A percentile compares a stretch with the other conserved stretches of the same genome.
phyloP scores from a whole-genome alignment of 2,797 vertebrate species.

The Aplochiton taeniatus region DNA sequence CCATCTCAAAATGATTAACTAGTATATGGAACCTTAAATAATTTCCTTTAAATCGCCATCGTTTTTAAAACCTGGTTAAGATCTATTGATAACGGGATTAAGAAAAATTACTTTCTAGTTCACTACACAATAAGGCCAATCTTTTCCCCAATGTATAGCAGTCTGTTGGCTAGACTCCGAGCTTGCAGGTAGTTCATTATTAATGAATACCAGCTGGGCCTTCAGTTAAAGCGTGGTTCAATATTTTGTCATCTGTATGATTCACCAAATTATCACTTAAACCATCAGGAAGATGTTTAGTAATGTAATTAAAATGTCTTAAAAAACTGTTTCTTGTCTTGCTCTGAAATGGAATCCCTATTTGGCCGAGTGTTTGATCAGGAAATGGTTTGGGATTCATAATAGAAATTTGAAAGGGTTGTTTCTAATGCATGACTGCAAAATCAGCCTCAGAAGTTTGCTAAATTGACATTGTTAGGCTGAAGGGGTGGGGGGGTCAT shows the following conservation, averaged over 20 bases:
- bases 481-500: no score
- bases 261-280: slow-evolving; percentile 24
- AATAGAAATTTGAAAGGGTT: slow-evolving; percentile 15
- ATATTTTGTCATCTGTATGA: slow-evolving; percentile 20
- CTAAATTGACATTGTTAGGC: no score
- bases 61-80: not conserved
- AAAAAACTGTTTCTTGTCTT: no score
- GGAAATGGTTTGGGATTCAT: slow-evolving; percentile 44
- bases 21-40: no score
- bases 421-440: no score
- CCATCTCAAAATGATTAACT: no score
- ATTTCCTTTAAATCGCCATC: no score
- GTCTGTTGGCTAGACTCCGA: slow-evolving; percentile 20
- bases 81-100: not conserved
- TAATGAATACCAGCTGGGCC: slow-evolving; percentile 37
- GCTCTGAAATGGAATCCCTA: no score
- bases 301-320: no score
- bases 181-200: slow-evolving; percentile 45
- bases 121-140: slow-evolving; percentile 13
- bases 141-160: slow-evolving; percentile 14
- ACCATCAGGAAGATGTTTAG: no score
- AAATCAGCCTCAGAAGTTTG: no score
- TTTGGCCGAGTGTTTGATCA: slow-evolving; percentile 47
- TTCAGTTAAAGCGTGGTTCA: slow-evolving; percentile 31
- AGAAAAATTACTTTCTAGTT: not conserved